Percentiles rank a stretch among this genome's conserved stretches.
Evolutionary conservation across 53 echinoderm and acorn worm genomes (phyloP).

Genomic region (Hippasteria phrygiana): DNA sequence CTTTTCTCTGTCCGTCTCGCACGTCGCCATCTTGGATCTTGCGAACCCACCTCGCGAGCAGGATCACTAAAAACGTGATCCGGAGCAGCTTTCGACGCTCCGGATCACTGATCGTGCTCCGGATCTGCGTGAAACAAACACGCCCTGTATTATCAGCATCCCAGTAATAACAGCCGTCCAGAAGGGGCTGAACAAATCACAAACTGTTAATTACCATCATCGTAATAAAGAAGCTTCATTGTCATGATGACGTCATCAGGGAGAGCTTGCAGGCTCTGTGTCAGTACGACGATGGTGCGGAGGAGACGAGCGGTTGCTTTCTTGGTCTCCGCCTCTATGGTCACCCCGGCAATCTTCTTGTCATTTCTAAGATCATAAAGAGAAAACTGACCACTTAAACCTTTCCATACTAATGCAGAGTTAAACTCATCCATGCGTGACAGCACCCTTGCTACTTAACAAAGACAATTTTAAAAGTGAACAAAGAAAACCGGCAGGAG

Average conservation of each 20-base stretch:
- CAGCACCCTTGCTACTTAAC: too few species aligned
- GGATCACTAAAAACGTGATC: too few species aligned
- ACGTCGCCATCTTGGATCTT: too few species aligned
- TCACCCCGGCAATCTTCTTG: conserved; percentile 83
- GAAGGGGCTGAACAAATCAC: background rate
- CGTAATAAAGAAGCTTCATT: conserved; percentile 96
- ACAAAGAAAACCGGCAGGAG: too few species aligned
- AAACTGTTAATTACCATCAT: conserved; percentile 75
- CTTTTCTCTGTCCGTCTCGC: too few species aligned
- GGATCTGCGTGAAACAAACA: too few species aligned
- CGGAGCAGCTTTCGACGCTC: too few species aligned
- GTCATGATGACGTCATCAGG: conserved; percentile 98
- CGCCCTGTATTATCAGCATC: too few species aligned
- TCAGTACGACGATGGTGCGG: conserved; percentile 91
- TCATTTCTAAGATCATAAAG: conserved; percentile 84
- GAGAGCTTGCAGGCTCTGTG: conserved; percentile 86
- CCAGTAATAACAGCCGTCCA: too few species aligned
- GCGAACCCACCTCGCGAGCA: too few species aligned
- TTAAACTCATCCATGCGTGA: background rate
- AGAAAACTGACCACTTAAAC: background rate
- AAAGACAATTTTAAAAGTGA: too few species aligned
- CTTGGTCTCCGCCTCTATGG: conserved; percentile 89
- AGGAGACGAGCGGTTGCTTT: conserved; percentile 91
- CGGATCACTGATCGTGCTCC: too few species aligned
- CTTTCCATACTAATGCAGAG: background rate